A percentile compares a stretch with the other conserved stretches of the same genome.
Evolutionary conservation across 2,888 invertebrate species (phyloP).

Genomic region (Volucella inflata): DNA sequence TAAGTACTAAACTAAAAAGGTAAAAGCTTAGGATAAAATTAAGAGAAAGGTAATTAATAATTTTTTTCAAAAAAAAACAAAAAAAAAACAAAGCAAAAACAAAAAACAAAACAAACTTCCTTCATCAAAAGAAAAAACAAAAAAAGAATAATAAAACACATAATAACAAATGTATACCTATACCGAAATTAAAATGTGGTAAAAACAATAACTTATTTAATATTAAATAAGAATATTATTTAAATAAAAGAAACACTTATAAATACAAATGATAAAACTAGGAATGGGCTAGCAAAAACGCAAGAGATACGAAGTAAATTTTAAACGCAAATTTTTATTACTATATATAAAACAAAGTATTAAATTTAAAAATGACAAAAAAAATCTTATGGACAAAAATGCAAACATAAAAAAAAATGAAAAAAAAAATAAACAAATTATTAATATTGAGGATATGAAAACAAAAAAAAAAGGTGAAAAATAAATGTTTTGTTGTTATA

Average conservation of each 20-base stretch:
- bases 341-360: constrained; percentile 69
- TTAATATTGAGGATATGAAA: constrained; percentile 73
- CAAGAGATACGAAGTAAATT: constrained; percentile 73
- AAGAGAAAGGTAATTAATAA: constrained; percentile 76
- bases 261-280: constrained; percentile 72
- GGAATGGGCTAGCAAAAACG: constrained; percentile 76
- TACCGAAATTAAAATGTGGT: constrained; percentile 75
- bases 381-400: constrained; percentile 70
- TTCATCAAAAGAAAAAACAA: constrained; percentile 64
- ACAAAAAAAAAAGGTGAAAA: constrained; percentile 73
- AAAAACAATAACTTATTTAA: constrained; percentile 75
- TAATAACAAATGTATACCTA: constrained; percentile 72
- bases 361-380: constrained; percentile 76
- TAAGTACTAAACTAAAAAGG: constrained; percentile 71
- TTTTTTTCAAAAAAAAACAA: constrained; percentile 61
- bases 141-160: constrained; percentile 35
- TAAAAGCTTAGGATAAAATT: constrained; percentile 78
- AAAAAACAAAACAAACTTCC: constrained; percentile 42
- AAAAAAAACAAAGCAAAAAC: constrained; percentile 45
- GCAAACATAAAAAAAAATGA: constrained; percentile 52
- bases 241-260: constrained; percentile 47
- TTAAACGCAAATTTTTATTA: constrained; percentile 75
- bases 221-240: constrained; percentile 73
- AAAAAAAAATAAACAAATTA: constrained; percentile 68
- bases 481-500: constrained; percentile 79